Conservation (phyloP, 2,888 invertebrate species). For the Gortyna flavago region DNA sequence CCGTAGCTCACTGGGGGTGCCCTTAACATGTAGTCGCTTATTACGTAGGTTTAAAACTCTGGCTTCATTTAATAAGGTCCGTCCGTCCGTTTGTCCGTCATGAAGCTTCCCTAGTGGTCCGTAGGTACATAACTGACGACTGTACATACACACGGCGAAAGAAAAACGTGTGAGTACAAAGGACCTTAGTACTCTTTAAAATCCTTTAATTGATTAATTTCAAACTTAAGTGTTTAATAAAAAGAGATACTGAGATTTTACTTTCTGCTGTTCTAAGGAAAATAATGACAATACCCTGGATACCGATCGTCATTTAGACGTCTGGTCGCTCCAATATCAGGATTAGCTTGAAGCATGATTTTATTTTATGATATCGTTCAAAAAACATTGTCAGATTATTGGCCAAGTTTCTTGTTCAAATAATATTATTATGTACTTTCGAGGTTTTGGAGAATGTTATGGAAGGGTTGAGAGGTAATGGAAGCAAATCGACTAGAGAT, state of each 20-base stretch:
- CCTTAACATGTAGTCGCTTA: too few relatives aligned
- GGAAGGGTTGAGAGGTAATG: not conserved
- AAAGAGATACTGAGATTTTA: not conserved
- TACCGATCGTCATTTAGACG: constrained; percentile 40
- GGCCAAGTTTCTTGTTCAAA: constrained; percentile 12
- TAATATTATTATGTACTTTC: too few relatives aligned
- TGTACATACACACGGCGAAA: too few relatives aligned
- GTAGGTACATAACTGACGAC: too few relatives aligned
- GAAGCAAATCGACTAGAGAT: not conserved
- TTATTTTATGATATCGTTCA: constrained; percentile 24
- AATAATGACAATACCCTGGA: not conserved
- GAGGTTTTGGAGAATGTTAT: not conserved
- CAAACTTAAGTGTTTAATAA: not conserved
- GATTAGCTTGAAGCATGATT: constrained; percentile 28
- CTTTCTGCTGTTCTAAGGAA: not conserved
- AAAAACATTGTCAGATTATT: constrained; percentile 20
- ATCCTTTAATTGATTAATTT: not conserved
- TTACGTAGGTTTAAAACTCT: too few relatives aligned
- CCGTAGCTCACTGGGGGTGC: too few relatives aligned
- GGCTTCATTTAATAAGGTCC: too few relatives aligned
- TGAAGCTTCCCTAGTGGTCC: too few relatives aligned
- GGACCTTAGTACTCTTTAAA: not conserved
- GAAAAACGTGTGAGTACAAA: not conserved
- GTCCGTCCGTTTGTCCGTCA: too few relatives aligned
- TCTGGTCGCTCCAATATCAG: constrained; percentile 53